phyloP scores from a whole-genome alignment of 2,888 invertebrate genomes.

The Agrotis exclamationis region DNA sequence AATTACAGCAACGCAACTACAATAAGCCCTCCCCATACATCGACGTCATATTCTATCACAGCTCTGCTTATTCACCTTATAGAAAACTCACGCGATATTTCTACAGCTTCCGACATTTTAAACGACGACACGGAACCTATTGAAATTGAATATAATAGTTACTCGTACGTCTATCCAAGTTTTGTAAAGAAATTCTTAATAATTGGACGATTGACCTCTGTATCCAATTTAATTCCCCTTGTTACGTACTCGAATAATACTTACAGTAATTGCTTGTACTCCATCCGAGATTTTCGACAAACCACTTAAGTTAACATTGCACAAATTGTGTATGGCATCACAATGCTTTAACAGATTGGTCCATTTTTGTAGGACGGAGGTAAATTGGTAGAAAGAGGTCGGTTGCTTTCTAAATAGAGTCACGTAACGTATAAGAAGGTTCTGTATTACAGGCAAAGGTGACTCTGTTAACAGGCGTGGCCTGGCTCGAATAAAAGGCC shows the following conservation, averaged over 20 bases:
- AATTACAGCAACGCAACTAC: constrained; percentile 31
- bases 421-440: constrained; percentile 85
- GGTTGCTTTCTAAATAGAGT: constrained; percentile 84
- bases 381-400: constrained; percentile 83
- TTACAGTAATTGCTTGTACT: constrained; percentile 66
- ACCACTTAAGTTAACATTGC: constrained; percentile 71
- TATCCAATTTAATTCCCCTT: constrained; percentile 66
- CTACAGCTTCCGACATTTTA: constrained; percentile 63
- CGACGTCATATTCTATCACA: constrained; percentile 44
- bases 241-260: constrained; percentile 64
- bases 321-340: constrained; percentile 75
- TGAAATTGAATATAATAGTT: constrained; percentile 66
- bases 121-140: constrained; percentile 60
- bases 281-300: constrained; percentile 62
- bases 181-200: constrained; percentile 61
- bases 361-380: constrained; percentile 77
- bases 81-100: constrained; percentile 61
- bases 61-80: constrained; percentile 56
- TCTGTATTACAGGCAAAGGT: constrained; percentile 77
- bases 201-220: constrained; percentile 62
- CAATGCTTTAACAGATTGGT: constrained; percentile 81
- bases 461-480: constrained; percentile 72
- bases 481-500: constrained; percentile 69
- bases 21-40: constrained; percentile 25
- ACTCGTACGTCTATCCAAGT: constrained; percentile 46